phyloP scores from a whole-genome alignment of 2,113 vertebrate species.

The Elephas maximus region DNA sequence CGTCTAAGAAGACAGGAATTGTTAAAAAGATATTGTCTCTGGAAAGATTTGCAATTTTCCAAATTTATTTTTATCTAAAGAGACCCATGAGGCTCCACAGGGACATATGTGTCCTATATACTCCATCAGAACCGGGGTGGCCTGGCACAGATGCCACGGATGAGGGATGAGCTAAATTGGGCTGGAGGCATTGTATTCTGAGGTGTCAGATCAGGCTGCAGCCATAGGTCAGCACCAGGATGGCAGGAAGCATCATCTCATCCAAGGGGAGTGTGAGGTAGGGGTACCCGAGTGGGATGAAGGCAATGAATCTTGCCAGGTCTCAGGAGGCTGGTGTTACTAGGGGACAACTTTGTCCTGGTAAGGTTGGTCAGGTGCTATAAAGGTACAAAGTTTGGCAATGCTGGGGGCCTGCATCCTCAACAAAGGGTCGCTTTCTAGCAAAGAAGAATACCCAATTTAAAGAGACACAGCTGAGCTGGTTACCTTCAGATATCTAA shows the following conservation, averaged over 20 bases:
- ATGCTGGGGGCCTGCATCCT: not conserved
- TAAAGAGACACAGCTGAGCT: slow-evolving; percentile 28
- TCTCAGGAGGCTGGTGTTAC: not conserved
- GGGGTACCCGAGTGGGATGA: not conserved
- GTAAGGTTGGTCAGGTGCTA: not conserved
- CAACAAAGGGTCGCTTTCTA: not conserved
- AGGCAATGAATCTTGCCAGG: not conserved
- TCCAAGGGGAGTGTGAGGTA: not conserved
- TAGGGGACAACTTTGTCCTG: not conserved
- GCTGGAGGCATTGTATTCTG: not conserved
- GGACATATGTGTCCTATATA: slow-evolving; percentile 68
- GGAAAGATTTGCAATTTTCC: slow-evolving; percentile 59
- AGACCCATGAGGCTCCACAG: slow-evolving; percentile 52
- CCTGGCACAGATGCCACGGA: not conserved
- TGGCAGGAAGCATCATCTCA: not conserved
- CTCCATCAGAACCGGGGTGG: slow-evolving; percentile 18
- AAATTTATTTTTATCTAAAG: slow-evolving; percentile 75
- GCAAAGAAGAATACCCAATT: not conserved
- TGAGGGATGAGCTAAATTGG: not conserved
- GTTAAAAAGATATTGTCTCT: slow-evolving; percentile 64
- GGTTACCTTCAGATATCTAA: not conserved
- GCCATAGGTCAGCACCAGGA: not conserved
- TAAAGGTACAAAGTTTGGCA: not conserved
- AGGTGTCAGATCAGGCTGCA: not conserved
- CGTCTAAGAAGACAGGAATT: slow-evolving; percentile 62